phyloP scores from a whole-genome alignment of 2,888 invertebrate genomes.

The Lasioglossum oenotherae region DNA sequence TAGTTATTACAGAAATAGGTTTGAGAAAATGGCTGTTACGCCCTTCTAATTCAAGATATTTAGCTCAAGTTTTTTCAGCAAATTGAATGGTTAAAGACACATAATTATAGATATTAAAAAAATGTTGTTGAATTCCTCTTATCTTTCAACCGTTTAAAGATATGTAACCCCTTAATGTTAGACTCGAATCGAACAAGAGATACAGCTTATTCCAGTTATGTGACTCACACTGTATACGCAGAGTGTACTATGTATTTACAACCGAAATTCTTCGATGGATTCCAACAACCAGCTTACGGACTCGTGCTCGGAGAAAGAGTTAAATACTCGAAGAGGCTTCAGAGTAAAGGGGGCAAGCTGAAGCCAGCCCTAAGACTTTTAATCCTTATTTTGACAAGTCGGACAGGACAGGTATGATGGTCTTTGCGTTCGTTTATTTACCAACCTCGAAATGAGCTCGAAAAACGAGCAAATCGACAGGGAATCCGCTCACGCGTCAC shows the following conservation, averaged over 20 bases:
- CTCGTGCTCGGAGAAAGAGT: constrained; percentile 26
- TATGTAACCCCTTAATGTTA: background rate
- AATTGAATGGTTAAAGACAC: background rate
- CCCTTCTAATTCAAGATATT: background rate
- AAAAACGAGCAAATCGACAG: constrained; percentile 44
- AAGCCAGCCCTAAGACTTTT: constrained; percentile 74
- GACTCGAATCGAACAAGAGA: background rate
- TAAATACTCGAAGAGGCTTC: constrained; percentile 39
- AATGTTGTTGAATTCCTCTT: background rate
- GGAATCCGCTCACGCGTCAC: constrained; percentile 59
- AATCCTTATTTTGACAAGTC: constrained; percentile 81
- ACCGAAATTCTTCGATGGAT: constrained; percentile 44
- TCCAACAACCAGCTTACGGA: constrained; percentile 34
- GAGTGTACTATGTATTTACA: constrained; percentile 32
- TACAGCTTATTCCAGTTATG: constrained; percentile 7
- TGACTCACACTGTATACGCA: constrained; percentile 1
- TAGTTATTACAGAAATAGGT: too few species aligned
- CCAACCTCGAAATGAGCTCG: constrained; percentile 48
- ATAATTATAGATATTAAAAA: background rate
- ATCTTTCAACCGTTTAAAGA: background rate
- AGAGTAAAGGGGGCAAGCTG: constrained; percentile 36
- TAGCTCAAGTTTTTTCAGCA: too few species aligned
- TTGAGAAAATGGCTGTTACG: too few species aligned
- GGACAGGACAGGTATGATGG: constrained; percentile 75
- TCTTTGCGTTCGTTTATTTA: constrained; percentile 63